Base-by-base conservation (phyloP, 92 coral and sea anemone genomes). In the Pocillopora meandrina region DNA sequence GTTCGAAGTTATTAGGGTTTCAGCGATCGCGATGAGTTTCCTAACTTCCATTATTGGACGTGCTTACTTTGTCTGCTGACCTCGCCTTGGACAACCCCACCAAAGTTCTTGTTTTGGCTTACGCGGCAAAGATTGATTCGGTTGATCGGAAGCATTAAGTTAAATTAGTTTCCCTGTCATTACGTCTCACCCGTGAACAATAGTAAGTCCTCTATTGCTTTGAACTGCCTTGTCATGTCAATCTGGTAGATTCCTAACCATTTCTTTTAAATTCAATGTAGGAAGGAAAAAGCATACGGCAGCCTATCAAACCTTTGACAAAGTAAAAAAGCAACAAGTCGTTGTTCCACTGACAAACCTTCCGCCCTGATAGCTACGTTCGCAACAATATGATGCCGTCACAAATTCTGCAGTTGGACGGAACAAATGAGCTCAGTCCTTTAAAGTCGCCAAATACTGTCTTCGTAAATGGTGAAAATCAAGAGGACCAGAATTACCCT, bases 281-380 rank as follows among this genome's bases (percentile, higher is more conserved):
- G 80, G 80, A 31, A 61, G 11, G 65, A 76, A 77, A 87, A 77
- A 57, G 65, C 65, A 71, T 66, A n/a, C 71, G 63, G 36, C 58
- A 56, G 81, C 75, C 8, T 5, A 60, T 21, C 74, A 79, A 23
- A 15, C n/a, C n/a, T 13, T 34, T 49, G 35, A 78, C n/a, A 78
- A 61, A 79, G 83, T 26, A 9, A 79, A 79, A 36, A 79, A 79
- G 63, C 83, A 79, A 52, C 83, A 79, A 64, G 83, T 79, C 12
- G 36, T 79, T 42, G 73, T 65, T 1, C 83, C 83, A 23, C 36
- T 66, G 16, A 64, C 60, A 47, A 79, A 79, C 49, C 63, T 79
- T 79, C 73, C 74, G 17, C 17, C 74, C 9, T n/a, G 18, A 56
- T 14, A 21, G 19, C n/a, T 65, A 19, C 66, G 83, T 60, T 15